phyloP scores from a whole-genome alignment of 2,797 vertebrate genomes.

The Pempheris klunzingeri region DNA sequence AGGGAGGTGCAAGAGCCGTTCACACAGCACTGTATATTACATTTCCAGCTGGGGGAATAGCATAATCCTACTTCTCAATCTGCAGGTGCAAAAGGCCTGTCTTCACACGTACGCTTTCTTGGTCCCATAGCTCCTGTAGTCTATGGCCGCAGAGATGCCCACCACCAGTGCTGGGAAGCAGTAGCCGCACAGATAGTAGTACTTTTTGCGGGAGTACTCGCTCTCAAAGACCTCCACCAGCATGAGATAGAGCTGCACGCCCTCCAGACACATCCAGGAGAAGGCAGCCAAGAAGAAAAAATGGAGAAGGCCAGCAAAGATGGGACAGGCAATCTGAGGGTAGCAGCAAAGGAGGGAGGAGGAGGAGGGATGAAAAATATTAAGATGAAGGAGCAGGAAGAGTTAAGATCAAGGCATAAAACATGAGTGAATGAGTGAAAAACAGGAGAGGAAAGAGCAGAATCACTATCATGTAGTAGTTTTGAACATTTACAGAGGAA shows the following conservation, averaged over 20 bases:
- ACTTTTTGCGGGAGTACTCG: conserved; percentile 94
- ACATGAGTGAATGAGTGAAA: conserved; percentile 46
- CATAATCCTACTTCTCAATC: conserved; percentile 81
- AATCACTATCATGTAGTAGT: conserved; percentile 41
- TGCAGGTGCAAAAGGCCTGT: conserved; percentile 82
- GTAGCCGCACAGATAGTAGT: conserved; percentile 95
- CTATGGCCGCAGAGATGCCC: conserved; percentile 93
- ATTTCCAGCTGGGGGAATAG: conserved; percentile 76
- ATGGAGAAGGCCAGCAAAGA: conserved; percentile 94
- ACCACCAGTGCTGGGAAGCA: conserved; percentile 95
- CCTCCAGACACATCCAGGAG: conserved; percentile 96
- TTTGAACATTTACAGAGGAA: conserved; percentile 36
- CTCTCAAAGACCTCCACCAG: conserved; percentile 96
- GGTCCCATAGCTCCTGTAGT: conserved; percentile 97
- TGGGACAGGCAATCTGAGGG: conserved; percentile 92
- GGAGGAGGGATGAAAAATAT: conserved; percentile 27
- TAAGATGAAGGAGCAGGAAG: conserved; percentile 39
- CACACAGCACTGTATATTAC: conserved; percentile 74
- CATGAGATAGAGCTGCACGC: conserved; percentile 96
- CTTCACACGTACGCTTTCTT: conserved; percentile 93
- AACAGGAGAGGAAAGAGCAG: conserved; percentile 49
- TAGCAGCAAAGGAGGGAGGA: conserved; percentile 29
- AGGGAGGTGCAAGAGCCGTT: conserved; percentile 73
- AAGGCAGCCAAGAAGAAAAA: conserved; percentile 98
- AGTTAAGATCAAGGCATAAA: conserved; percentile 37